Conservation (phyloP, 1,140 invertebrate genomes). For the Palaemon carinicauda region DNA sequence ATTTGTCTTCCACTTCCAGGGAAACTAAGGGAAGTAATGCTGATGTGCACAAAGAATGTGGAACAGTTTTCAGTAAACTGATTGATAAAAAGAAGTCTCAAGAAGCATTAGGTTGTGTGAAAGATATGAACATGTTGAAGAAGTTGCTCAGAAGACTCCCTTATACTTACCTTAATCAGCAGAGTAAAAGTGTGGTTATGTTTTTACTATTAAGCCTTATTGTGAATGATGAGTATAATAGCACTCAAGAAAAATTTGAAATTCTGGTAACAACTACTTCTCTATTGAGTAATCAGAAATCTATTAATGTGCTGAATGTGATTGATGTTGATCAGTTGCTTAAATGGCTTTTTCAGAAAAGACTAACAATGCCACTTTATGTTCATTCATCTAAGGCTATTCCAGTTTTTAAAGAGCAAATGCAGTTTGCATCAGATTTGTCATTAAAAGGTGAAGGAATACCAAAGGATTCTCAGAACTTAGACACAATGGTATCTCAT, state of each 20-base stretch:
- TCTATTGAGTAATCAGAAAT: neutral
- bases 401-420: neutral
- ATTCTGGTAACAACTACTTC: no score
- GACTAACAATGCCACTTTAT: conserved; percentile 6
- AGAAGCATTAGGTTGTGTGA: no score
- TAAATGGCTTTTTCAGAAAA: conserved; percentile 22
- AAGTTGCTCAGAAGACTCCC: neutral
- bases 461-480: neutral
- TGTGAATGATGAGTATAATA: no score
- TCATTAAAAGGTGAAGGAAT: neutral
- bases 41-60: no score
- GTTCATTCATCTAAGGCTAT: neutral
- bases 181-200: no score
- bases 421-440: neutral
- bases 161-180: neutral
- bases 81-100: no score
- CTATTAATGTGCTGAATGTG: neutral
- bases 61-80: no score
- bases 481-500: no score
- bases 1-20: no score
- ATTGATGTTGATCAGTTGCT: neutral
- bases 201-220: no score
- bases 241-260: no score
- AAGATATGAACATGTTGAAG: neutral
- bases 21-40: no score